A percentile compares a stretch with the other conserved stretches of the same genome.
phyloP scores from a whole-genome alignment of 2,888 invertebrate genomes.

The Ditula angustiorana region DNA sequence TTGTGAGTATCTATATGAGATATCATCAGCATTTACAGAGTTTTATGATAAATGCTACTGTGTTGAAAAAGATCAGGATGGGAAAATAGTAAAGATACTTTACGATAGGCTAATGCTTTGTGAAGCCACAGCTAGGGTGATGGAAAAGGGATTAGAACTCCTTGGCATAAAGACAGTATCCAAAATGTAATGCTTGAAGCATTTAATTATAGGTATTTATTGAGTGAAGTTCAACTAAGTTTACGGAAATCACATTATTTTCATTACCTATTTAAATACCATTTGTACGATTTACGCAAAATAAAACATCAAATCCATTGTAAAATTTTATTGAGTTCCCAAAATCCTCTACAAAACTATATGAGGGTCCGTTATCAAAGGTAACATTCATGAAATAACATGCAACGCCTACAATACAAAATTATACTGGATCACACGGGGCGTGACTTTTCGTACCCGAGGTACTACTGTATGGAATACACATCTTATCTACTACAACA shows the following conservation, averaged over 20 bases:
- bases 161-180: slow-evolving; percentile 96
- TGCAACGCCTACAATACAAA: slow-evolving; percentile 51
- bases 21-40: slow-evolving; percentile 96
- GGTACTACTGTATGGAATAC: slow-evolving; percentile 43
- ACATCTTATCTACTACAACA: slow-evolving; percentile 51
- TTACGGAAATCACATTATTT: slow-evolving; percentile 35
- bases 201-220: slow-evolving; percentile 30
- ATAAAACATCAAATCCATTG: slow-evolving; percentile 55
- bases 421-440: slow-evolving; percentile 56
- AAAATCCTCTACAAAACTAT: slow-evolving; percentile 84
- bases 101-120: slow-evolving; percentile 95
- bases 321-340: slow-evolving; percentile 77
- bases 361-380: slow-evolving; percentile 72
- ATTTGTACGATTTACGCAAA: slow-evolving; percentile 45
- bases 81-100: slow-evolving; percentile 93
- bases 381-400: slow-evolving; percentile 66
- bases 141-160: slow-evolving; percentile 95
- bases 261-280: slow-evolving; percentile 32
- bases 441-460: slow-evolving; percentile 25
- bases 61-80: slow-evolving; percentile 94
- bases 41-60: slow-evolving; percentile 99
- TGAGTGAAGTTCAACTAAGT: slow-evolving; percentile 37
- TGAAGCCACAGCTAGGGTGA: slow-evolving; percentile 95
- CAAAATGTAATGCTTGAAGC: slow-evolving; percentile 89
- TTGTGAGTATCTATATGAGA: slow-evolving; percentile 98